Conservation (phyloP, 2,113 vertebrate genomes). For the Chinchilla lanigera region DNA sequence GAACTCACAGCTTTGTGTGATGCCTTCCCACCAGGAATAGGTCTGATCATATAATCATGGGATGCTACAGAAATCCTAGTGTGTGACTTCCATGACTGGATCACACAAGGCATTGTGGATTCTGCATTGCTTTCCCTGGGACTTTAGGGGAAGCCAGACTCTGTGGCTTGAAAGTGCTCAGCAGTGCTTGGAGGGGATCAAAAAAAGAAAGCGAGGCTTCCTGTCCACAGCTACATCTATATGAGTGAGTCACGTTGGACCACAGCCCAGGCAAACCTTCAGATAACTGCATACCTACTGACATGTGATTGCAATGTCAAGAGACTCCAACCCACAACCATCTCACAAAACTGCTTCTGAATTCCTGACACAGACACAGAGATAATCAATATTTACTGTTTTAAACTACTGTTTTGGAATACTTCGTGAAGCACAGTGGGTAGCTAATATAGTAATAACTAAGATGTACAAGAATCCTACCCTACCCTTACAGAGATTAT, state of each 20-base stretch:
- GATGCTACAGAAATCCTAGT: not conserved
- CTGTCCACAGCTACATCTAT: too few relatives aligned
- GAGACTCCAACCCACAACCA: not conserved
- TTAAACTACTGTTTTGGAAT: not conserved
- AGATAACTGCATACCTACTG: not conserved
- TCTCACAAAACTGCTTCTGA: not conserved
- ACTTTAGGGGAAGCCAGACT: not conserved
- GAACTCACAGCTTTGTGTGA: not conserved
- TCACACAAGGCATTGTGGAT: not conserved
- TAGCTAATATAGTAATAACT: not conserved
- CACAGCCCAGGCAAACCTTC: not conserved
- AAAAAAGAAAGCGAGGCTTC: not conserved
- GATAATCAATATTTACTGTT: not conserved
- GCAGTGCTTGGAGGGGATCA: not conserved
- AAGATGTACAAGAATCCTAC: not conserved
- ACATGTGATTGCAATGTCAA: not conserved
- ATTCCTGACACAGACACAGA: not conserved
- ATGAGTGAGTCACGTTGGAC: not conserved
- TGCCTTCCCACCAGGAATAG: not conserved
- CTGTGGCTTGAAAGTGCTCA: not conserved
- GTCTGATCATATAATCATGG: not conserved
- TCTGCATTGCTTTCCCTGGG: not conserved
- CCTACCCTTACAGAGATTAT: not conserved
- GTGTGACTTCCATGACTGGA: not conserved
- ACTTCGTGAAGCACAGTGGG: not conserved